Base-by-base conservation (phyloP, 2,113 vertebrate species). In the Ctenomys sociabilis region DNA sequence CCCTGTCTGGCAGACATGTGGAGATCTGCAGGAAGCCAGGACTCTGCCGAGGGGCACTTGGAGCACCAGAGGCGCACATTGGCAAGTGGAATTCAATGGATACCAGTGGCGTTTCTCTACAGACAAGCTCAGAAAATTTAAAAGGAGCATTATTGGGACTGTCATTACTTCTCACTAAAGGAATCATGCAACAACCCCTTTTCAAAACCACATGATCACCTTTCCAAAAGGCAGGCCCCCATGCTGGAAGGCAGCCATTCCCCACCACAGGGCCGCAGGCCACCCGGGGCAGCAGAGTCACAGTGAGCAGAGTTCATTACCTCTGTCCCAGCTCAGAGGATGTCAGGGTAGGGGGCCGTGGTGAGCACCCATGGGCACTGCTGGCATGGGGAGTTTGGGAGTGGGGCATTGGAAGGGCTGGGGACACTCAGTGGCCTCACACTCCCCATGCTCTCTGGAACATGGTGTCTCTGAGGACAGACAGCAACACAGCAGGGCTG, bases 401-500 rank as follows among this genome's bases (percentile, higher is more conserved):
- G 35, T 52, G 78, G 78, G 28, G 16, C n/a, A n/a, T n/a, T n/a
- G n/a, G n/a, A n/a, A n/a, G n/a, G 90, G 43, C 64, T 3, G 2
- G 28, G 35, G 94, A 95, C 84, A 90, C 26, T 0, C 2, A 13
- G 54, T 57, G 91, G 91, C 73, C 84, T 57, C 13, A 4, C 1
- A 75, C 45, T 22, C 63, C 73, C 52, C 45, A 30, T 3, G 40
- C 7, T 77, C 75, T 28, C 52, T n/a, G 40, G 61, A 24, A 73
- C 2, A 16, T 10, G 6, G 22, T 57, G 83, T 84, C 72, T 86
- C 96, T 40, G 8, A 49, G 88, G 93, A 75, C 70, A 52, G 0
- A 0, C 16, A 59, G 14, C 22, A 21, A 70, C 7, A 32, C 28
- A 22, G 72, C 64, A 24, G 40, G 7, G n/a, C 5, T 0, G 0